Conservation (phyloP, 2,888 invertebrate species). For the Thereva nobilitata region DNA sequence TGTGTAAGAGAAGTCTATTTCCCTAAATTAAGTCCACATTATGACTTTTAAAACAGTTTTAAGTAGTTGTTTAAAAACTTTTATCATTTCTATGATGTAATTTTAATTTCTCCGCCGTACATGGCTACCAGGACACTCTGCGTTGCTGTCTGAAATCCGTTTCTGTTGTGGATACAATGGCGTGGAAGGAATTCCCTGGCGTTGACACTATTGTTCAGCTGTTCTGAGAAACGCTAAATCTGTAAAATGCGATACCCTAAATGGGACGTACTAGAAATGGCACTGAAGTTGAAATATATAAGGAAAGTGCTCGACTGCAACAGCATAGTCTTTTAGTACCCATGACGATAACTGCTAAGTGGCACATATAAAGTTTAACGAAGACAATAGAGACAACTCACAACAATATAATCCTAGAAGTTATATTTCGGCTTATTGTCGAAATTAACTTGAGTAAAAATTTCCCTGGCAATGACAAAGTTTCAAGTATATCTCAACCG, state of each 20-base stretch:
- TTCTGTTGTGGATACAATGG: not conserved
- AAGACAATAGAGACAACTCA: conserved; percentile 12
- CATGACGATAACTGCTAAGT: conserved; percentile 12
- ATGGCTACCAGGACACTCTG: too few species aligned
- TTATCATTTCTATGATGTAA: conserved; percentile 31
- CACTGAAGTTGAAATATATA: not conserved
- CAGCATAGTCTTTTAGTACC: not conserved
- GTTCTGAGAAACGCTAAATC: conserved; percentile 25
- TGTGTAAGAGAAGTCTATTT: conserved; percentile 29
- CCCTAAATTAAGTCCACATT: conserved; percentile 33
- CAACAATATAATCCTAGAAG: conserved; percentile 1
- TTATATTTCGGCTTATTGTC: conserved; percentile 23
- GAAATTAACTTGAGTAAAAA: conserved; percentile 25
- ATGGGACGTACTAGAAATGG: not conserved
- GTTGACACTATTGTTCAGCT: conserved; percentile 28
- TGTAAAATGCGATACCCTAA: conserved; percentile 24
- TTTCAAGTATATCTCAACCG: not conserved
- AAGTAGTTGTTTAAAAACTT: conserved; percentile 33
- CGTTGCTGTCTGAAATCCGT: not conserved
- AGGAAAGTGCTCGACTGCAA: not conserved
- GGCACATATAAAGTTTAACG: conserved; percentile 27
- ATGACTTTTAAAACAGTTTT: conserved; percentile 31
- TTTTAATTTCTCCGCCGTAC: conserved; percentile 22
- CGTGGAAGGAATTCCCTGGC: conserved; percentile 6
- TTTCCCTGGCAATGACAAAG: conserved; percentile 6